Conservation (phyloP, 2,888 invertebrate genomes). For the Himalopsyche japonica region DNA sequence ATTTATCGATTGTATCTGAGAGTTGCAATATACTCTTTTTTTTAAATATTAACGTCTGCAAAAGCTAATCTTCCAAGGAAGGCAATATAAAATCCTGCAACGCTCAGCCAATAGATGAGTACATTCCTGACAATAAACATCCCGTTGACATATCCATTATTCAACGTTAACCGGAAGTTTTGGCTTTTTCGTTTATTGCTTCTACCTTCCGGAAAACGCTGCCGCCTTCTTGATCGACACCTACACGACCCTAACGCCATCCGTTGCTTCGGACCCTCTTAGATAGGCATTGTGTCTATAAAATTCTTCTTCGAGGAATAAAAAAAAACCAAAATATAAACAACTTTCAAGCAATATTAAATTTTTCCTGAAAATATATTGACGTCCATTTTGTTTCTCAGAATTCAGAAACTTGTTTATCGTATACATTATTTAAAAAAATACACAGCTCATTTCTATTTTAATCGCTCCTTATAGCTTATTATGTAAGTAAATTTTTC, state of each 20-base stretch:
- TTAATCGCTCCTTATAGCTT: too few species aligned
- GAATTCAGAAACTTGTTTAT: too few species aligned
- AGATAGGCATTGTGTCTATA: neutral
- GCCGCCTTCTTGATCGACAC: neutral
- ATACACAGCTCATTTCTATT: too few species aligned
- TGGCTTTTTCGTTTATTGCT: slow-evolving; percentile 37
- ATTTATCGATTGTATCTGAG: too few species aligned
- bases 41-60: neutral
- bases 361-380: too few species aligned
- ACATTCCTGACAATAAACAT: slow-evolving; percentile 13
- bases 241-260: neutral
- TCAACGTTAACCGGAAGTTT: slow-evolving; percentile 34
- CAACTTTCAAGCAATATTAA: too few species aligned
- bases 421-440: too few species aligned
- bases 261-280: neutral
- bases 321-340: neutral
- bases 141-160: slow-evolving; percentile 40
- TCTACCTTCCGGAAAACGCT: slow-evolving; percentile 28
- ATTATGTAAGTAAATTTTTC: too few species aligned
- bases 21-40: too few species aligned
- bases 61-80: neutral
- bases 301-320: neutral
- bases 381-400: too few species aligned
- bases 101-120: neutral
- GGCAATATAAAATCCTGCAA: neutral